phyloP scores from a whole-genome alignment of 30 jellyfish, hydroid and myxozoan species.

The Sanderia malayensis region DNA sequence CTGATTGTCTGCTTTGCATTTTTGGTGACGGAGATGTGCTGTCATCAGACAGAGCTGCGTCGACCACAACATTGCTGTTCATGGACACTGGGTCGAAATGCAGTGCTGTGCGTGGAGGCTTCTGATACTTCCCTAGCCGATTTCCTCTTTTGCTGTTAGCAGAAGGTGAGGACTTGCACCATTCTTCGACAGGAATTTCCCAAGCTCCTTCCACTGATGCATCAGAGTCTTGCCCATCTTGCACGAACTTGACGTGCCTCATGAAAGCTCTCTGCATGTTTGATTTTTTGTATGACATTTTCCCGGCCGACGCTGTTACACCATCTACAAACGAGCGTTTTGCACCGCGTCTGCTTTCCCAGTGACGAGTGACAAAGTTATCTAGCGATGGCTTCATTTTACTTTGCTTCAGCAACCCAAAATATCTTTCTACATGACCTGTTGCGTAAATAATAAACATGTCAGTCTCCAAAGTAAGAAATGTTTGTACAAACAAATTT shows the following conservation, averaged over 20 bases:
- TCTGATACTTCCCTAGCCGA: not conserved
- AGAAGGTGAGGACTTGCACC: not conserved
- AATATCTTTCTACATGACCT: not conserved
- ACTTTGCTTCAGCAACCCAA: not conserved
- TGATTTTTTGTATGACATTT: not conserved
- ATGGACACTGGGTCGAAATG: not conserved
- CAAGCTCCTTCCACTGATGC: not conserved
- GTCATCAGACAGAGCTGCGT: not conserved
- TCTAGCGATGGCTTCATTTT: not conserved
- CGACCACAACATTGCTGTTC: not conserved
- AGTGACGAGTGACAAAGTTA: not conserved
- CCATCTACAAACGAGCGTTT: not conserved
- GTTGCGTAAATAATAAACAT: no score
- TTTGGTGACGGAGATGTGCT: not conserved
- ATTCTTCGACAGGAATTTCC: not conserved
- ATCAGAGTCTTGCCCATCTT: not conserved
- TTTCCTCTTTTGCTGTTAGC: not conserved
- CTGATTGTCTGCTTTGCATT: no score
- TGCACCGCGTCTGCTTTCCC: not conserved
- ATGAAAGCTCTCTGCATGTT: not conserved
- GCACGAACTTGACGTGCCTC: not conserved
- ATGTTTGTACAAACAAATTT: no score
- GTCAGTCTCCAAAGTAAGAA: no score
- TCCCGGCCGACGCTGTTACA: not conserved
- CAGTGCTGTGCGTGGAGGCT: not conserved